Percentiles rank a stretch among this genome's conserved stretches.
Evolutionary conservation across 2,113 vertebrate genomes (phyloP).

Genomic region (Eonycteris spelaea): DNA sequence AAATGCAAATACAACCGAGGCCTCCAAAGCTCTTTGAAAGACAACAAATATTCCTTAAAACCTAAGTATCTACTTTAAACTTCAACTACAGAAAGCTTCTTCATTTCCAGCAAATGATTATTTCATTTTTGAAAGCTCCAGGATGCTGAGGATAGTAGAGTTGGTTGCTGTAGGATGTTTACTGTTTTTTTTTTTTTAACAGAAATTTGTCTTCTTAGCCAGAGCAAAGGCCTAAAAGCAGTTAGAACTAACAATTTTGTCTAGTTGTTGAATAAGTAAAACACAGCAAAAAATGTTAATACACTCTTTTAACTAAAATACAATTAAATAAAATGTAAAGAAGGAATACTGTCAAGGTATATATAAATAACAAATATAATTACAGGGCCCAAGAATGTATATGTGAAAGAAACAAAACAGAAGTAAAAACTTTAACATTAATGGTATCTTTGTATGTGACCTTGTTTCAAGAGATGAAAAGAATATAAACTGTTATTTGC

Average conservation of each 20-base stretch:
- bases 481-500: background rate
- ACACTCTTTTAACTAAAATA: background rate
- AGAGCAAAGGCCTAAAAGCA: background rate
- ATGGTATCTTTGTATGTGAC: background rate
- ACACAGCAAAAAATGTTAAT: background rate
- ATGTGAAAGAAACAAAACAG: background rate
- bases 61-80: background rate
- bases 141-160: background rate
- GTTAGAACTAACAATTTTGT: background rate
- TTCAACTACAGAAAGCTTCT: slow-evolving; percentile 41
- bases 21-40: slow-evolving; percentile 24
- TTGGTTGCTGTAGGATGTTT: slow-evolving; percentile 30
- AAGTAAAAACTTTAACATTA: background rate
- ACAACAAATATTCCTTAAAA: slow-evolving; percentile 12
- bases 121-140: background rate
- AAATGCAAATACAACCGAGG: background rate
- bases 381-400: background rate
- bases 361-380: background rate
- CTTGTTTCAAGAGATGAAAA: background rate
- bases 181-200: background rate
- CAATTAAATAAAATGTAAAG: background rate
- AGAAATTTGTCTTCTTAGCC: slow-evolving; percentile 47
- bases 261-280: background rate
- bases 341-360: background rate
- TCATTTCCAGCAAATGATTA: background rate